Percentiles rank a stretch among this genome's conserved stretches.
Conservation (phyloP, 1,140 invertebrate species). For the Zophobas morio region DNA sequence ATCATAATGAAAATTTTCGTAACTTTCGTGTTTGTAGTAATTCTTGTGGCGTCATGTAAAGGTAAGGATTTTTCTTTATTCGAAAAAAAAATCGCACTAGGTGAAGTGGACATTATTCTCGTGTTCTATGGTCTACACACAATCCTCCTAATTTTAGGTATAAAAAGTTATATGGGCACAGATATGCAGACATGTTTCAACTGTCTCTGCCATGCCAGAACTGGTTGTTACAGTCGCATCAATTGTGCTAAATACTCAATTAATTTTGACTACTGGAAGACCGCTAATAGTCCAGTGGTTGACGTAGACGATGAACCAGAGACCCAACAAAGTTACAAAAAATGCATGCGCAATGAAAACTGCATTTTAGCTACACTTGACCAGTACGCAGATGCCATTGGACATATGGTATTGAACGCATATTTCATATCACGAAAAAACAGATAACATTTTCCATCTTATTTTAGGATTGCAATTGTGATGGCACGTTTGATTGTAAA, state of each 20-base stretch:
- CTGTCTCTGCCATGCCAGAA: conserved; percentile 55
- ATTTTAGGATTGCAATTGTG: conserved; percentile 57
- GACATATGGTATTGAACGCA: conserved; percentile 41
- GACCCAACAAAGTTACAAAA: conserved; percentile 23
- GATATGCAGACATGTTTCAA: conserved; percentile 46
- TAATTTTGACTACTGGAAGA: conserved; percentile 52
- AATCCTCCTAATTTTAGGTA: conserved; percentile 3
- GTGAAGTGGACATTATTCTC: too few species aligned
- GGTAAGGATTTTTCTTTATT: background rate
- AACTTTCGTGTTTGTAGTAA: too few species aligned
- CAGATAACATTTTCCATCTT: background rate
- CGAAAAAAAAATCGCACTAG: too few species aligned
- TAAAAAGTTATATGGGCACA: conserved; percentile 13
- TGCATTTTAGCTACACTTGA: conserved; percentile 54
- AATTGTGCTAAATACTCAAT: conserved; percentile 57
- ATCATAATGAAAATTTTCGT: too few species aligned
- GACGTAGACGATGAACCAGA: conserved; percentile 25
- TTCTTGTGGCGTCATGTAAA: too few species aligned
- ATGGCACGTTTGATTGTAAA: conserved; percentile 56
- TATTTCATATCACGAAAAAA: background rate
- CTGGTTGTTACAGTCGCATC: conserved; percentile 52
- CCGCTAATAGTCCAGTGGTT: conserved; percentile 44
- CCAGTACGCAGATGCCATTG: conserved; percentile 45
- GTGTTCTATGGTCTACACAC: background rate
- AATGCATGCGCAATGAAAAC: conserved; percentile 55